phyloP scores from a whole-genome alignment of 2,888 invertebrate species.

The Euproctis similis region DNA sequence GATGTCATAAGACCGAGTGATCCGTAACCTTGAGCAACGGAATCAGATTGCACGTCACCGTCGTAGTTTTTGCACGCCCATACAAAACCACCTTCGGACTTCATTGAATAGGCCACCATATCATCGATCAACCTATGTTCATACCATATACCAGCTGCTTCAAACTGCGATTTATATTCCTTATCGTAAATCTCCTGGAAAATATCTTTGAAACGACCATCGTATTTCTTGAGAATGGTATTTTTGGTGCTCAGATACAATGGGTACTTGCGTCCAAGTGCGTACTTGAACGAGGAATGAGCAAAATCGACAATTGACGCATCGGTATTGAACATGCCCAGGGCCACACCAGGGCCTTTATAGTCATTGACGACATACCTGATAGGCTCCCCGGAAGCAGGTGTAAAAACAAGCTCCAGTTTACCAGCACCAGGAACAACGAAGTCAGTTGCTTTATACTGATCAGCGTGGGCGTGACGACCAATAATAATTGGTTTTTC shows the following conservation, averaged over 20 bases:
- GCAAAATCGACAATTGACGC: constrained; percentile 95
- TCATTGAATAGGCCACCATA: constrained; percentile 99
- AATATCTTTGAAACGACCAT: constrained; percentile 97
- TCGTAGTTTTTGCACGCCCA: constrained; percentile 99
- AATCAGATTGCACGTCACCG: constrained; percentile 98
- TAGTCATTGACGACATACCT: constrained; percentile 88
- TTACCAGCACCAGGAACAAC: constrained; percentile 94
- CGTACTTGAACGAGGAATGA: constrained; percentile 94
- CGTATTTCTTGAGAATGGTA: constrained; percentile 96
- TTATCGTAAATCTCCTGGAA: constrained; percentile 96
- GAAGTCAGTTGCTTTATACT: constrained; percentile 98
- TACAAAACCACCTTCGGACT: constrained; percentile 98
- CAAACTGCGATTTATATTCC: constrained; percentile 89
- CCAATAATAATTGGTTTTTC: constrained; percentile 98
- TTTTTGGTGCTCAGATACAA: constrained; percentile 97
- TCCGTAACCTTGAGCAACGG: constrained; percentile 97
- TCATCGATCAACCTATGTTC: constrained; percentile 99
- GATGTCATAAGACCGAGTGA: constrained; percentile 99
- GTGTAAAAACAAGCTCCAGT: constrained; percentile 88
- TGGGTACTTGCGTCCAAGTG: constrained; percentile 89
- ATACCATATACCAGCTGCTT: constrained; percentile 94
- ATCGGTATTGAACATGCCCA: constrained; percentile 98
- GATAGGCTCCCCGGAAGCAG: constrained; percentile 79
- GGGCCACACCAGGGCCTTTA: constrained; percentile 91
- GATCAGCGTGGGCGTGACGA: constrained; percentile 98